These are phyloP conservation scores for Brachynemurus nebulosus DNA, from an alignment of 2,888 invertebrate species.

Conservation along the genomic window DNA sequence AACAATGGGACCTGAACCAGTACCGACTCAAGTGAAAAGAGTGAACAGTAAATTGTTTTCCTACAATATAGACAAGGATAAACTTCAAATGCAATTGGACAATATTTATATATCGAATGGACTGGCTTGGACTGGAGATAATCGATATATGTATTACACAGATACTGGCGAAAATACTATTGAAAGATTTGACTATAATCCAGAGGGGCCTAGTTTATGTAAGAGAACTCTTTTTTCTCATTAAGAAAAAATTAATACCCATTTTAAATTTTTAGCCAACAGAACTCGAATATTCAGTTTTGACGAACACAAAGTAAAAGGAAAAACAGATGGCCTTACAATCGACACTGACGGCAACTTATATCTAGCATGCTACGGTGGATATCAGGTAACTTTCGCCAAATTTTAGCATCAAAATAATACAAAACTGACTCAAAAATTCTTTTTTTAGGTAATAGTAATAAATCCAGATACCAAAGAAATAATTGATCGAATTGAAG, in stretches of 20 bases:
- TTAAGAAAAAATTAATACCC: neutral
- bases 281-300: neutral
- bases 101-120: conserved; percentile 1
- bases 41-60: neutral
- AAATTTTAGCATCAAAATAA: neutral
- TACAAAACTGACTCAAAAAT: neutral
- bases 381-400: neutral
- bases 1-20: neutral
- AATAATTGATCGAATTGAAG: neutral
- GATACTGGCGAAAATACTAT: neutral
- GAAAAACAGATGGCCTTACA: neutral
- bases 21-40: neutral
- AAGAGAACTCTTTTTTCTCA: neutral
- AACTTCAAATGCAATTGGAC: neutral
- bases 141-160: neutral
- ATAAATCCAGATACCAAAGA: neutral
- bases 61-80: neutral
- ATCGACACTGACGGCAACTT: neutral
- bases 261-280: conserved; percentile 1
- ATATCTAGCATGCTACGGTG: neutral
- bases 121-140: neutral
- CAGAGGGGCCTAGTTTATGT: too few relatives aligned
- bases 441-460: neutral
- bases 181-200: neutral
- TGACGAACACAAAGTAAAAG: neutral